phyloP scores from a whole-genome alignment of 2,113 vertebrate genomes.

The Aplodontia rufa region DNA sequence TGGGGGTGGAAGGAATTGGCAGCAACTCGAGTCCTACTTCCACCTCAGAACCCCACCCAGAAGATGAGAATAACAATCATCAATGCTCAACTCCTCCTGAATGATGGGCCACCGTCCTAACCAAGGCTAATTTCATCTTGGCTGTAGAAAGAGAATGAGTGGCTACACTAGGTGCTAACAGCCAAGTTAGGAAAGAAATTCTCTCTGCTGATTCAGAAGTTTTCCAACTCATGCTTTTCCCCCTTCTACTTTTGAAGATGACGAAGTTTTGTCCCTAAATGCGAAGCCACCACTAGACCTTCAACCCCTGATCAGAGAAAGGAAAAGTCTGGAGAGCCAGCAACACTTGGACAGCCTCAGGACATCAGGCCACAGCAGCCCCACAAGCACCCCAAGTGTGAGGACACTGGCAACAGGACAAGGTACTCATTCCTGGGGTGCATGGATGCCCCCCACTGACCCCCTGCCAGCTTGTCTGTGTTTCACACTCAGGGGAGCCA shows the following conservation, averaged over 20 bases:
- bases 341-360: conserved; percentile 70
- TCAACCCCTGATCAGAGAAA: neutral
- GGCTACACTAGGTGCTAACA: neutral
- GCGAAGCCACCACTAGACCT: neutral
- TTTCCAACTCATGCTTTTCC: neutral
- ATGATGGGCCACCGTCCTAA: neutral
- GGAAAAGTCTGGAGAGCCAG: conserved; percentile 74
- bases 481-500: neutral
- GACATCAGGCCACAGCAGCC: neutral
- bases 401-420: conserved; percentile 76
- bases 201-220: neutral
- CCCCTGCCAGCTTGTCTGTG: neutral
- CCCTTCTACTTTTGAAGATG: conserved; percentile 64
- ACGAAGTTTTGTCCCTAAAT: neutral
- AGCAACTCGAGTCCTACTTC: neutral
- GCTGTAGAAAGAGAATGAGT: neutral
- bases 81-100: neutral
- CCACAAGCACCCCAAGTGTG: neutral
- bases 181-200: neutral
- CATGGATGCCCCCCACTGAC: neutral
- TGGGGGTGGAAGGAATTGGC: neutral
- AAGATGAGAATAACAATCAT: neutral
- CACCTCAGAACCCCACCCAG: neutral
- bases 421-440: conserved; percentile 73
- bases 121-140: neutral